phyloP scores from a whole-genome alignment of 2,888 invertebrate species.

The Cataglyphis cursor region DNA sequence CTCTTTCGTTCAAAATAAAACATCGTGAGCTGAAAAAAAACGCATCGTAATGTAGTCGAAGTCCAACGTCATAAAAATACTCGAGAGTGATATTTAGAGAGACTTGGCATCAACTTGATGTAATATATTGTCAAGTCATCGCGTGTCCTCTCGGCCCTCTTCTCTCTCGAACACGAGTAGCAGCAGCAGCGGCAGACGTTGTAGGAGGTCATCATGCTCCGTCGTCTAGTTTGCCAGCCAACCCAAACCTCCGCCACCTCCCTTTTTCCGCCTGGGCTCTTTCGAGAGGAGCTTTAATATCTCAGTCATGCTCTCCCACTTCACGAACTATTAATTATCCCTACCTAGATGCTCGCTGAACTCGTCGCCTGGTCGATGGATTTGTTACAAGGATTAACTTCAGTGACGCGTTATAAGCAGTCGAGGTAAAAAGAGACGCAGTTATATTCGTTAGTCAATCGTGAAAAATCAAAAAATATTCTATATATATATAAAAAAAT shows the following conservation, averaged over 20 bases:
- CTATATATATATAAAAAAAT: not conserved
- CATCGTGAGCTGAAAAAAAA: slow-evolving; percentile 26
- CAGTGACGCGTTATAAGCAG: slow-evolving; percentile 15
- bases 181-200: slow-evolving; percentile 42
- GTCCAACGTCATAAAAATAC: slow-evolving; percentile 44
- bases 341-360: slow-evolving; percentile 38
- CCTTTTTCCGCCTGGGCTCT: slow-evolving; percentile 37
- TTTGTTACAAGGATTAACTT: slow-evolving; percentile 26
- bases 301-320: slow-evolving; percentile 46
- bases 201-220: slow-evolving; percentile 66
- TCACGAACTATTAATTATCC: slow-evolving; percentile 50
- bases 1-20: slow-evolving; percentile 30
- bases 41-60: slow-evolving; percentile 31
- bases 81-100: slow-evolving; percentile 41
- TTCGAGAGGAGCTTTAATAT: slow-evolving; percentile 46
- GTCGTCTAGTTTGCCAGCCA: slow-evolving; percentile 64
- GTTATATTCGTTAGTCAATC: not conserved
- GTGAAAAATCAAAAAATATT: not conserved
- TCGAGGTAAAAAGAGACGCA: not conserved
- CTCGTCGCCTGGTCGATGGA: slow-evolving; percentile 42
- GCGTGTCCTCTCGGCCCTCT: slow-evolving; percentile 17
- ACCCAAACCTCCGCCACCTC: slow-evolving; percentile 58
- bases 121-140: slow-evolving; percentile 54
- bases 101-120: slow-evolving; percentile 49
- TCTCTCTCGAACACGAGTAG: not conserved